Conservation (phyloP, 2,113 vertebrate genomes). For the Charina bottae region DNA sequence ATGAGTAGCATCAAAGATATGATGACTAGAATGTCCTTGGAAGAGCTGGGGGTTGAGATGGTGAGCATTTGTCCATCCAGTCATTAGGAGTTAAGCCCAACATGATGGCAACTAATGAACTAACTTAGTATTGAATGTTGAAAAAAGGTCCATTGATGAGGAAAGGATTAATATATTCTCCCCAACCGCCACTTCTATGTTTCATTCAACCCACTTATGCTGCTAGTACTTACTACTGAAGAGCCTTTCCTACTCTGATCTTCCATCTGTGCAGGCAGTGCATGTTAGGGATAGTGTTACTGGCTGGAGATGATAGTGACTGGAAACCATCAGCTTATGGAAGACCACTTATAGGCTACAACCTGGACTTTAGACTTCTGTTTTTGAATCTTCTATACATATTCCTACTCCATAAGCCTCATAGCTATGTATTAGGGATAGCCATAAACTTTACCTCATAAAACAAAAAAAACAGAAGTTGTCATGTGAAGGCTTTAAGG, state of each 20-base stretch:
- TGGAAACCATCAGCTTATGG: too few species aligned
- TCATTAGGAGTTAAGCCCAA: neutral
- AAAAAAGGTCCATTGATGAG: neutral
- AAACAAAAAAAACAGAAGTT: too few species aligned
- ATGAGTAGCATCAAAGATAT: neutral
- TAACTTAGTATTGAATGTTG: neutral
- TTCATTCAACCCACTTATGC: neutral
- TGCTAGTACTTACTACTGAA: neutral
- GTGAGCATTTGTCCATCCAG: neutral
- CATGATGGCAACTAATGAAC: neutral
- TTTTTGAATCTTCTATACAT: neutral
- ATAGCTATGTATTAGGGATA: neutral
- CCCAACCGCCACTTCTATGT: neutral
- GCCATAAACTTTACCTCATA: too few species aligned
- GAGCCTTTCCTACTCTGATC: neutral
- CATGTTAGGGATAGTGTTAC: too few species aligned
- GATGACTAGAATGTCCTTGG: neutral
- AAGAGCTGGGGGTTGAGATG: neutral
- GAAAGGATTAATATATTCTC: neutral
- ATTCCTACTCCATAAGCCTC: neutral
- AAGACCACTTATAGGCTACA: too few species aligned
- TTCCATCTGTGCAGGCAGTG: neutral
- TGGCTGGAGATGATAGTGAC: too few species aligned
- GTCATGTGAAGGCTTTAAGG: too few species aligned
- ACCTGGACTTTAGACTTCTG: neutral